phyloP scores from a whole-genome alignment of 2,888 invertebrate species.

The Notodonta dromedarius region DNA sequence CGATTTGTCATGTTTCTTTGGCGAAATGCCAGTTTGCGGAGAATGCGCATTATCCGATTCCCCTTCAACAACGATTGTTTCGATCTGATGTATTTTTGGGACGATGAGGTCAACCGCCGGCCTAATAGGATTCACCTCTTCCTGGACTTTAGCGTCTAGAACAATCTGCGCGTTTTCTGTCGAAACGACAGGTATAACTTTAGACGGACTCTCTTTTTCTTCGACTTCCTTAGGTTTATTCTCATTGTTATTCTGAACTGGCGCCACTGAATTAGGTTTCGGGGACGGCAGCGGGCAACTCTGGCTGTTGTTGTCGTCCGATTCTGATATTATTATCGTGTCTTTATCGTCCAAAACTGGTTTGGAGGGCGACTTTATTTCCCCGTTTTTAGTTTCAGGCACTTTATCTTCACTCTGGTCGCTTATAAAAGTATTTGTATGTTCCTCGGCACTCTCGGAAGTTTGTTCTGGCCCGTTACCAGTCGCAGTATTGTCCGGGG shows the following conservation, averaged over 20 bases:
- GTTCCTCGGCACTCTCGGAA: conserved; percentile 43
- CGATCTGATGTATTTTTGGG: conserved; percentile 68
- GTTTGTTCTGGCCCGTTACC: conserved; percentile 40
- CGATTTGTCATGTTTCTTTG: conserved; percentile 61
- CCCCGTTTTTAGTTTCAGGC: conserved; percentile 58
- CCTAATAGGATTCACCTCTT: conserved; percentile 54
- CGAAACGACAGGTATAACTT: conserved; percentile 73
- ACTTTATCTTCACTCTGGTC: conserved; percentile 46
- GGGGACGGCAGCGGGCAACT: conserved; percentile 79
- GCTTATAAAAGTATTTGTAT: conserved; percentile 34
- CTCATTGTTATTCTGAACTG: conserved; percentile 57
- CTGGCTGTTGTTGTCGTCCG: conserved; percentile 79
- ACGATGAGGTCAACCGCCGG: conserved; percentile 64
- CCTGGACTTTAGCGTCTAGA: conserved; percentile 69
- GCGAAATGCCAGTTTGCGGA: conserved; percentile 56
- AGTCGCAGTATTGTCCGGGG: conserved; percentile 47
- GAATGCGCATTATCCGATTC: conserved; percentile 69
- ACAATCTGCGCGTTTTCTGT: conserved; percentile 76
- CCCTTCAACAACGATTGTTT: conserved; percentile 73
- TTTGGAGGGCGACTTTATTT: conserved; percentile 62
- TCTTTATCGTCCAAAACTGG: conserved; percentile 70
- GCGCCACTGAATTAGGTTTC: conserved; percentile 60
- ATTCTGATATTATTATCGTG: conserved; percentile 77
- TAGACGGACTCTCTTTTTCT: conserved; percentile 71
- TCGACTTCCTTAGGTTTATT: conserved; percentile 67